Percentiles rank a stretch among this genome's conserved stretches.
Conservation (phyloP, 2,888 invertebrate genomes). For the Melipona beecheii region DNA sequence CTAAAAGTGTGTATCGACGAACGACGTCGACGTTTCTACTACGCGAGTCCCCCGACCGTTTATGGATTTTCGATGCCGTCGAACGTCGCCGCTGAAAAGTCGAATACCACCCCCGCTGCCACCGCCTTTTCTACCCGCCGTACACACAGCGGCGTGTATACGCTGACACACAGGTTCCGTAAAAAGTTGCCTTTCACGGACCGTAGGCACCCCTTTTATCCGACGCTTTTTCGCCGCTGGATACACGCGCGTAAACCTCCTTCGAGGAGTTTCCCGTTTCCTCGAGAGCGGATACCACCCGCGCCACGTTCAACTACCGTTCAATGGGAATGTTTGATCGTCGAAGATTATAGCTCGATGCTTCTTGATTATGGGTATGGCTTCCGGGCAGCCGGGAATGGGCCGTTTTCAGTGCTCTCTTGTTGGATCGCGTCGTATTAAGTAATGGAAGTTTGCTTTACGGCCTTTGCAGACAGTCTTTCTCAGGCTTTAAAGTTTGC, state of each 20-base stretch:
- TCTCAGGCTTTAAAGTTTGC: too few species aligned
- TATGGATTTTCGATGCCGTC: conserved; percentile 69
- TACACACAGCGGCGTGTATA: conserved; percentile 5
- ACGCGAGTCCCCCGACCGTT: conserved; percentile 51
- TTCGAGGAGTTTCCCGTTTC: conserved; percentile 1
- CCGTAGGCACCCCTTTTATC: conserved; percentile 61
- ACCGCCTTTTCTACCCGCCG: not conserved
- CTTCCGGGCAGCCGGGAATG: not conserved
- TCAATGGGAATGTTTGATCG: conserved; percentile 19
- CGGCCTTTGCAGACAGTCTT: too few species aligned
- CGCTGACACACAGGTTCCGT: not conserved
- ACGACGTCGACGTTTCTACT: conserved; percentile 20
- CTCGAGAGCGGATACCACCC: not conserved
- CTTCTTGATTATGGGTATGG: not conserved
- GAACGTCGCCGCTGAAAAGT: conserved; percentile 51
- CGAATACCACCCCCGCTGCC: not conserved
- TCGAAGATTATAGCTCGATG: not conserved
- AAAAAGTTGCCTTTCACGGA: conserved; percentile 61
- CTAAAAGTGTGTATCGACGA: conserved; percentile 55
- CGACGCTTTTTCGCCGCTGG: conserved; percentile 40
- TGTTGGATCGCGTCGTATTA: not conserved
- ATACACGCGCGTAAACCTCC: conserved; percentile 49
- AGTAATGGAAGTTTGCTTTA: conserved; percentile 1
- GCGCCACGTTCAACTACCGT: not conserved
- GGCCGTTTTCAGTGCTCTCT: not conserved